These are phyloP conservation scores for Jacana jacana DNA, from an alignment of 2,113 vertebrate genomes.

Conservation along the genomic window DNA sequence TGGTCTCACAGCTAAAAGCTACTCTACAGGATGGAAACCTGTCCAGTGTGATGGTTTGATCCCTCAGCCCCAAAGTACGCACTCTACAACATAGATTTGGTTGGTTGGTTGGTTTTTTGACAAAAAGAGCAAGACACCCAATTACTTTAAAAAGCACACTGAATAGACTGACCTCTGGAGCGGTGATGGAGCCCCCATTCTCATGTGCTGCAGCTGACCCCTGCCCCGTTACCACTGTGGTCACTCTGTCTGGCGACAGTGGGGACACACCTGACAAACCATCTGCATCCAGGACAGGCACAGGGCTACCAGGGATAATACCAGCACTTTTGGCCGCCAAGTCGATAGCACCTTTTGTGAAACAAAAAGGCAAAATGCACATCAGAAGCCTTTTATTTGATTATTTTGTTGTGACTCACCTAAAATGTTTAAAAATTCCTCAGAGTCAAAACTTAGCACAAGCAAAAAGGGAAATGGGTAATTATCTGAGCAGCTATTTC, in stretches of 20 bases:
- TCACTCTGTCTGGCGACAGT: constrained; percentile 66
- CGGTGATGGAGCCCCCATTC: constrained; percentile 67
- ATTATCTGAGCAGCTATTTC: neutral
- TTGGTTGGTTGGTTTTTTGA: too few relatives aligned
- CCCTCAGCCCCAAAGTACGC: neutral
- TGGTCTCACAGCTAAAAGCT: neutral
- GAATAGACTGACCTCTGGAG: constrained; percentile 51
- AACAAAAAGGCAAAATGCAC: neutral
- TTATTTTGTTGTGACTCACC: neutral
- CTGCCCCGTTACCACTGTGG: constrained; percentile 43
- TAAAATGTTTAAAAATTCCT: neutral
- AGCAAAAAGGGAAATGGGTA: neutral
- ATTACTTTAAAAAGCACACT: neutral
- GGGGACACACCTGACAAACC: constrained; percentile 72
- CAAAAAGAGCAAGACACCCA: neutral
- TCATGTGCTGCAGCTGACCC: constrained; percentile 59
- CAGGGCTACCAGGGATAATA: constrained; percentile 89
- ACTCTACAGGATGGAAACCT: neutral
- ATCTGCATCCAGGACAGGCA: constrained; percentile 77
- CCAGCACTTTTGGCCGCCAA: constrained; percentile 94
- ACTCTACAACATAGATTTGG: neutral
- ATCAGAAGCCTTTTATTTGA: neutral
- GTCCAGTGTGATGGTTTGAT: neutral
- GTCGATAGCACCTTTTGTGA: constrained; percentile 87
- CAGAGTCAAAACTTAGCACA: neutral